These are phyloP conservation scores for Caenorhabditis doughertyi DNA, from an alignment of 2,888 invertebrate genomes.

Conservation along the genomic window DNA sequence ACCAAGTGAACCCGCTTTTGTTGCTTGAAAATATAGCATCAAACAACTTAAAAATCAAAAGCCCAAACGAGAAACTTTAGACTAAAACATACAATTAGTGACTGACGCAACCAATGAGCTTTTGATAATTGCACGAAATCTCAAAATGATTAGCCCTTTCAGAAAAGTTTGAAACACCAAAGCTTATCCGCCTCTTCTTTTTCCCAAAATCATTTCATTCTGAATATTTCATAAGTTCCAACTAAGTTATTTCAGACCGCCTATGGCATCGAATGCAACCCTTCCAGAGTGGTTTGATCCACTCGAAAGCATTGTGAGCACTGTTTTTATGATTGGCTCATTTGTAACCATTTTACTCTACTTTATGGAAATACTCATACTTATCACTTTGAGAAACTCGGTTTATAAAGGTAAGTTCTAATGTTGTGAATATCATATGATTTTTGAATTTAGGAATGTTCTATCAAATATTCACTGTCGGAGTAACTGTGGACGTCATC, in stretches of 20 bases:
- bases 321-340: constrained; percentile 60
- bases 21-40: too few relatives aligned
- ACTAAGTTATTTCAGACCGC: constrained; percentile 36
- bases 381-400: constrained; percentile 60
- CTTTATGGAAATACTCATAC: constrained; percentile 62
- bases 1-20: too few relatives aligned
- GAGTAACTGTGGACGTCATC: constrained; percentile 65
- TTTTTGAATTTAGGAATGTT: constrained; percentile 66
- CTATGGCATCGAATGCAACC: constrained; percentile 62
- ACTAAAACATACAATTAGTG: too few relatives aligned
- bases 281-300: constrained; percentile 66
- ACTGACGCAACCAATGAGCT: too few relatives aligned
- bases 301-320: constrained; percentile 60
- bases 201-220: not conserved
- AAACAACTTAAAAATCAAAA: too few relatives aligned
- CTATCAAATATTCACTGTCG: constrained; percentile 69
- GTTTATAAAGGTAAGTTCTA: constrained; percentile 56
- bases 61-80: too few relatives aligned
- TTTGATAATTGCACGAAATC: too few relatives aligned
- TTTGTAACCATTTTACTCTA: constrained; percentile 63
- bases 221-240: too few relatives aligned
- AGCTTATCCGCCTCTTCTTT: not conserved
- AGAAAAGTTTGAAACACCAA: too few relatives aligned
- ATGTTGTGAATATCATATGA: not conserved
- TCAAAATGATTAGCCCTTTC: too few relatives aligned